A percentile compares a stretch with the other conserved stretches of the same genome.
Evolutionary conservation across 1,140 invertebrate genomes (phyloP).

Genomic region (fruit fly (Drosophila melanogaster)): DNA sequence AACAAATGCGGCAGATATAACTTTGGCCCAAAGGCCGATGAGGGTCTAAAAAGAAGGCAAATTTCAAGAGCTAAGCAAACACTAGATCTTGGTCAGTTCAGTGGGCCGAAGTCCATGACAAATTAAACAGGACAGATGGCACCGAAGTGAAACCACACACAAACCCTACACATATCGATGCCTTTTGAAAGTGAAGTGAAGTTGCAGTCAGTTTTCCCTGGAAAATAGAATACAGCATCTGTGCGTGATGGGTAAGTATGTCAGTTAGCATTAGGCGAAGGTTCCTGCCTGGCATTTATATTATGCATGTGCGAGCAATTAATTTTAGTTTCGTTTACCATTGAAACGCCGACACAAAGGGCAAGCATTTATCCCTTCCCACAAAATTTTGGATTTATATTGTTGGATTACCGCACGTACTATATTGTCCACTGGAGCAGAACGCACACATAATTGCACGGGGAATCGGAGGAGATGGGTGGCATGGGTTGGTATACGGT

Average conservation of each 20-base stretch:
- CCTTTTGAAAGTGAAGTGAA: constrained; percentile 56
- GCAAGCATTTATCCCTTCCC: constrained; percentile 3
- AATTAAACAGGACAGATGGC: constrained; percentile 52
- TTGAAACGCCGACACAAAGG: constrained; percentile 57
- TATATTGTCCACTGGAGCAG: constrained; percentile 58
- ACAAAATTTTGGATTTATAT: constrained; percentile 74
- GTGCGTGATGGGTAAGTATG: constrained; percentile 65
- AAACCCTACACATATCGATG: constrained; percentile 60
- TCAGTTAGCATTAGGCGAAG: constrained; percentile 75
- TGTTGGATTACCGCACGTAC: constrained; percentile 76
- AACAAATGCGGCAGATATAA: constrained; percentile 77
- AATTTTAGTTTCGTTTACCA: constrained; percentile 82
- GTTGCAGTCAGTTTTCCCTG: constrained; percentile 20
- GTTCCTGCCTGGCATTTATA: constrained; percentile 61
- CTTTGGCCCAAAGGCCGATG: constrained; percentile 26
- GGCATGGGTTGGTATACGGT: background rate
- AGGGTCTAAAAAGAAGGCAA: constrained; percentile 40
- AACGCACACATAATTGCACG: constrained; percentile 47
- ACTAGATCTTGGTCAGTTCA: constrained; percentile 52
- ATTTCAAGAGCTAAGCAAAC: constrained; percentile 69
- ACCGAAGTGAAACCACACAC: constrained; percentile 15
- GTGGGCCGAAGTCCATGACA: constrained; percentile 58
- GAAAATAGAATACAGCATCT: constrained; percentile 8
- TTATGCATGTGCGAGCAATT: constrained; percentile 81
- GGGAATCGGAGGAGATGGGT: background rate